Conservation (phyloP, 2,113 vertebrate species). For the Rissa tridactyla region DNA sequence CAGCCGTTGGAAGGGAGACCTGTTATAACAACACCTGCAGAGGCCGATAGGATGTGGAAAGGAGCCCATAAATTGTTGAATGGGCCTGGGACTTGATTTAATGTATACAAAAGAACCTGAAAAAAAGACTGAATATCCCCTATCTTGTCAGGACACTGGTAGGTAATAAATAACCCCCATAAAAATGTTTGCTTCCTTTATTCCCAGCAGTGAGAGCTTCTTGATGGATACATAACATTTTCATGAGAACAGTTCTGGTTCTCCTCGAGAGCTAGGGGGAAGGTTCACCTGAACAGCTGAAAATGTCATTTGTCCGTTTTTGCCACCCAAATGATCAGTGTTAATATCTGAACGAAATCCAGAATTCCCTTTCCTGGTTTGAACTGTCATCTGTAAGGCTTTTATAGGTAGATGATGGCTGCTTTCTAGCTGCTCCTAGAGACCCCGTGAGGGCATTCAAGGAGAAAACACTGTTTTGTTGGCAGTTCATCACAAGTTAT, state of each 20-base stretch:
- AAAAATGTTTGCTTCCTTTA: not conserved
- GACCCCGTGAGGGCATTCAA: not conserved
- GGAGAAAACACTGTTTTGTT: not conserved
- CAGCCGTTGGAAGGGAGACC: not conserved
- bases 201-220: not conserved
- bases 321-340: not conserved
- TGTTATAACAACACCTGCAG: not conserved
- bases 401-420: not conserved
- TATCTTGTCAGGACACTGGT: not conserved
- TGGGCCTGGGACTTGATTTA: not conserved
- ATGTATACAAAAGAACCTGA: not conserved
- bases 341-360: not conserved
- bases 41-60: not conserved
- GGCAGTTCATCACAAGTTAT: not conserved
- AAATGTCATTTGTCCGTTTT: not conserved
- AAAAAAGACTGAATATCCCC: not conserved
- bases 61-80: not conserved
- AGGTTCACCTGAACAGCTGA: not conserved
- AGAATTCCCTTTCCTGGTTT: not conserved
- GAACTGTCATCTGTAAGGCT: not conserved
- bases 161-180: not conserved
- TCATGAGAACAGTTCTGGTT: not conserved
- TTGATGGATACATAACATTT: not conserved
- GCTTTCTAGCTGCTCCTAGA: not conserved
- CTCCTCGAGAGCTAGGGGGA: not conserved